These are phyloP conservation scores for Desoria tigrina DNA, from an alignment of 2,888 invertebrate species.

Conservation along the genomic window DNA sequence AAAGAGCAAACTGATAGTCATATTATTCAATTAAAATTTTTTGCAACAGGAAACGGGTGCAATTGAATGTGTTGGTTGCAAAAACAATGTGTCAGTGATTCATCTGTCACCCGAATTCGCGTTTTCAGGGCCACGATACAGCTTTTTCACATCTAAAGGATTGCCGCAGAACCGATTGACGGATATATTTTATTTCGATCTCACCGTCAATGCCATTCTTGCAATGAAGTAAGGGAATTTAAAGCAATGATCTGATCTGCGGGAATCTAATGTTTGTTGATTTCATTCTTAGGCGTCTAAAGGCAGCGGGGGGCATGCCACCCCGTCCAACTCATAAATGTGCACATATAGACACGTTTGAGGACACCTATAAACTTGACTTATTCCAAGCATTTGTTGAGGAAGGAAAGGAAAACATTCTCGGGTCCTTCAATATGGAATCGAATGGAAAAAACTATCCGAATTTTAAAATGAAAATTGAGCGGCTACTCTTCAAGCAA, in stretches of 20 bases:
- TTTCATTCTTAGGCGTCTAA: conserved; percentile 59
- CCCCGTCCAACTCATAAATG: conserved; percentile 68
- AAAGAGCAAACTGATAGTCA: neutral
- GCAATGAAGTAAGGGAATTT: conserved; percentile 62
- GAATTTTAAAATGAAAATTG: conserved; percentile 72
- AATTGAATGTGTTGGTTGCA: conserved; percentile 42
- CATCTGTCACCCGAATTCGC: conserved; percentile 46
- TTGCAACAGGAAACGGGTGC: conserved; percentile 32
- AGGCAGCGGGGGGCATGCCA: conserved; percentile 64
- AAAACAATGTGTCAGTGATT: conserved; percentile 41
- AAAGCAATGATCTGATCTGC: no score
- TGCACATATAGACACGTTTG: conserved; percentile 67
- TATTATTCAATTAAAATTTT: neutral
- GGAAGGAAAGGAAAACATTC: conserved; percentile 36
- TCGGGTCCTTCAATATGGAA: conserved; percentile 60
- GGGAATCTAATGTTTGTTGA: neutral
- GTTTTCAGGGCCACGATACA: no score
- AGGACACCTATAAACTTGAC: conserved; percentile 58
- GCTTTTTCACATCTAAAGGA: conserved; percentile 21
- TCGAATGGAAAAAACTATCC: conserved; percentile 72
- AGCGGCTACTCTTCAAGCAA: conserved; percentile 56
- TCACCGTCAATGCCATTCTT: conserved; percentile 71
- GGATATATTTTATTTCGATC: conserved; percentile 78
- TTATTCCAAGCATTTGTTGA: conserved; percentile 25
- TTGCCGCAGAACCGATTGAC: conserved; percentile 32